phyloP scores from a whole-genome alignment of 2,888 invertebrate species.

The Drosophila antonietae region DNA sequence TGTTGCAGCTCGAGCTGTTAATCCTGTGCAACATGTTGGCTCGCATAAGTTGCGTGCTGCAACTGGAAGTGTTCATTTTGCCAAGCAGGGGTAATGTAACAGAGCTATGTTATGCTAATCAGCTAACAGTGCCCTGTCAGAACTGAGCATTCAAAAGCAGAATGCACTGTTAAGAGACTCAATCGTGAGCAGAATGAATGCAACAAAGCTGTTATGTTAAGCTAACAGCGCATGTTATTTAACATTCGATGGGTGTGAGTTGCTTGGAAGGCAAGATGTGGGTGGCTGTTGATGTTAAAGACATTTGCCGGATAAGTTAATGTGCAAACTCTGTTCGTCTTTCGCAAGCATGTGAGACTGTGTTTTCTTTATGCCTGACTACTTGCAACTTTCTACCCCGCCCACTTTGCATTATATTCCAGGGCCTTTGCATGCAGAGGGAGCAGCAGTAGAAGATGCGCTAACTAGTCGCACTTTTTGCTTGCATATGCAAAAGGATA shows the following conservation, averaged over 20 bases:
- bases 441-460: conserved; percentile 40
- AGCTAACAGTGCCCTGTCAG: background rate
- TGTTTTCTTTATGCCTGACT: conserved; percentile 69
- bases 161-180: background rate
- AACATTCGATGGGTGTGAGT: background rate
- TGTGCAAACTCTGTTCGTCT: conserved; percentile 71
- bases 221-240: background rate
- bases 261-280: background rate
- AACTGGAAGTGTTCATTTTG: conserved; percentile 67
- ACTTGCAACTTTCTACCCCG: conserved; percentile 13
- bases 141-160: background rate
- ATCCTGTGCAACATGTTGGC: conserved; percentile 14
- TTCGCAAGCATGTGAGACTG: conserved; percentile 67
- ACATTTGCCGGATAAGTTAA: conserved; percentile 66
- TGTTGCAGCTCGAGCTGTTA: conserved; percentile 25
- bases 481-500: conserved; percentile 60
- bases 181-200: too few relatives aligned
- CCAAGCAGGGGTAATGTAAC: conserved; percentile 35
- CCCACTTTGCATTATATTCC: conserved; percentile 20
- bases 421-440: conserved; percentile 56
- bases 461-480: conserved; percentile 63
- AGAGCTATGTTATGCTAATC: background rate
- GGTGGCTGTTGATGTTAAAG: conserved; percentile 10
- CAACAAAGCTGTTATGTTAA: background rate
- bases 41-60: conserved; percentile 14